A percentile compares a stretch with the other conserved stretches of the same genome.
These are phyloP conservation scores for Cyphotilapia sp. DNA, from an alignment of 2,113 vertebrate genomes.

Conservation along the genomic window DNA sequence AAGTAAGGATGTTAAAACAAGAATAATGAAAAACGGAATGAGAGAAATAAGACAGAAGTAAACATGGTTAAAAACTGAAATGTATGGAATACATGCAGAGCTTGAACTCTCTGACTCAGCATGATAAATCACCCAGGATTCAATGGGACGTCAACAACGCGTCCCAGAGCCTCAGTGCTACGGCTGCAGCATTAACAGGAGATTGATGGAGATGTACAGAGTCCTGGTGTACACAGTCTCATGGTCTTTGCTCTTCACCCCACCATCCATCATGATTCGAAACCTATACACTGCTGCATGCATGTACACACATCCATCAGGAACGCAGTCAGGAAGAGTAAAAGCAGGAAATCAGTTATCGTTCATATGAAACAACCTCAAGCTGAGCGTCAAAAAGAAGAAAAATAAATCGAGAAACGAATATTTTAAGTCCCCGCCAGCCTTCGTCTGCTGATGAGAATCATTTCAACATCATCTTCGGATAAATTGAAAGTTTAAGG, in stretches of 20 bases:
- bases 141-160: slow-evolving; percentile 36
- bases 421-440: background rate
- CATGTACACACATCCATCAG: slow-evolving; percentile 42
- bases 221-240: slow-evolving; percentile 24
- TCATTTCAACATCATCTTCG: background rate
- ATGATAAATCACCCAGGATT: slow-evolving; percentile 55
- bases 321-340: background rate
- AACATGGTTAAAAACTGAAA: background rate
- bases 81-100: background rate
- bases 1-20: background rate
- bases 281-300: background rate
- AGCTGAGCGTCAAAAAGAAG: background rate
- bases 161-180: slow-evolving; percentile 33
- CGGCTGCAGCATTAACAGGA: slow-evolving; percentile 37
- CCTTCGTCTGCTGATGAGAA: background rate
- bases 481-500: background rate
- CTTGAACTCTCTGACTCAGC: slow-evolving; percentile 6
- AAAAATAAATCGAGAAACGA: slow-evolving; percentile 1
- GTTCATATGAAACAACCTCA: background rate
- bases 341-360: slow-evolving; percentile 24
- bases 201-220: slow-evolving; percentile 46
- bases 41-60: background rate
- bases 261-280: slow-evolving; percentile 44
- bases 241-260: slow-evolving; percentile 36
- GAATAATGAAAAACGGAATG: background rate